Evolutionary conservation across 2,797 vertebrate species (phyloP).

Genomic region (Serranus cabrilla): DNA sequence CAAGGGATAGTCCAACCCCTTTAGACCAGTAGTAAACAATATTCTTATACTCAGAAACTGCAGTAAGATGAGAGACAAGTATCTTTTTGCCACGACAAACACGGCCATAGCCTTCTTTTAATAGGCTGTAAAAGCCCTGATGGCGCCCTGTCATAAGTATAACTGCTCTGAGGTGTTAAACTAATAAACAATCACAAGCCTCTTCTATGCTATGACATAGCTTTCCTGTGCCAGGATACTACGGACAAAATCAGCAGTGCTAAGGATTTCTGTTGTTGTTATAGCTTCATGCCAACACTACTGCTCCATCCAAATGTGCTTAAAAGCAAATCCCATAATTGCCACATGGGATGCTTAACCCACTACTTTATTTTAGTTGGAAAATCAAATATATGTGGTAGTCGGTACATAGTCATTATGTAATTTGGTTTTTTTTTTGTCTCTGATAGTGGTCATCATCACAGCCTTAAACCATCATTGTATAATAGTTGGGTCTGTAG

Average conservation of each 20-base stretch:
- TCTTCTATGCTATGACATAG: slow-evolving; percentile 17
- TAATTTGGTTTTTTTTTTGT: neutral
- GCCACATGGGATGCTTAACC: slow-evolving; percentile 15
- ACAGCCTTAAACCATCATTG: neutral
- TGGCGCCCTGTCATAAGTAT: slow-evolving; percentile 10
- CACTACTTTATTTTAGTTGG: slow-evolving; percentile 40
- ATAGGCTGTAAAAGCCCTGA: slow-evolving; percentile 28
- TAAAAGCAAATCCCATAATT: slow-evolving; percentile 48
- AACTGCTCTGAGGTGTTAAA: slow-evolving; percentile 33
- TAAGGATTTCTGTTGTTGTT: slow-evolving; percentile 29
- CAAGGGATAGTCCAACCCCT: slow-evolving; percentile 2
- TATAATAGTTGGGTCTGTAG: neutral
- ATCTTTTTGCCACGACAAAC: slow-evolving; percentile 26
- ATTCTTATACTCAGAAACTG: slow-evolving; percentile 17
- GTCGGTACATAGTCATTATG: slow-evolving; percentile 3
- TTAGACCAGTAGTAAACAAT: slow-evolving; percentile 11
- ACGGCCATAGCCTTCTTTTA: slow-evolving; percentile 26
- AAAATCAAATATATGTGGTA: slow-evolving; percentile 46
- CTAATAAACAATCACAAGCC: slow-evolving; percentile 47
- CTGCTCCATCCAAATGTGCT: slow-evolving; percentile 30
- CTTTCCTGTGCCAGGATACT: slow-evolving; percentile 11
- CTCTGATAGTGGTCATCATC: neutral
- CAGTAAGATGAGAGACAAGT: slow-evolving; percentile 9
- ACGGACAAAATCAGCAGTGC: slow-evolving; percentile 24
- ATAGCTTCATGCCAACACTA: slow-evolving; percentile 28